Percentiles rank a stretch among this genome's conserved stretches.
Conservation (phyloP, 2,113 vertebrate species). For the Casuarius casuarius region DNA sequence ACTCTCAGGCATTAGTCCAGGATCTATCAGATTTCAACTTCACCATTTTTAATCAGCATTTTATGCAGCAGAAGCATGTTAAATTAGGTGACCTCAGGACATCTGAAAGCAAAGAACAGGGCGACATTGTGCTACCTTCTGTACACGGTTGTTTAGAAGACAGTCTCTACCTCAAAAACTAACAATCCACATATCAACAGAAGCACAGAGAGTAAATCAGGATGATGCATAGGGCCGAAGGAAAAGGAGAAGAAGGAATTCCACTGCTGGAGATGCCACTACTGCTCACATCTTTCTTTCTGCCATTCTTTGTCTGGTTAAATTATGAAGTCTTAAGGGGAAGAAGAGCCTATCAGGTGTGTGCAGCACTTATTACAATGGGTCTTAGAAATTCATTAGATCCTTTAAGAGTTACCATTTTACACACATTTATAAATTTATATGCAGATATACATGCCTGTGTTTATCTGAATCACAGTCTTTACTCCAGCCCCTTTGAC, state of each 20-base stretch:
- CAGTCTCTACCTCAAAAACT: background rate
- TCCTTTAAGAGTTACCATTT: background rate
- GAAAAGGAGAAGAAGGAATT: background rate
- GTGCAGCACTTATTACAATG: background rate
- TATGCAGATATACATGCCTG: accelerated
- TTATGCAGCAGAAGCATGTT: background rate
- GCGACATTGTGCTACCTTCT: accelerated
- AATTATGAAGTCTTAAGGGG: background rate
- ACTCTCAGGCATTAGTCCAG: too few relatives aligned
- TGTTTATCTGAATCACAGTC: accelerated
- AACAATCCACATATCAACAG: background rate
- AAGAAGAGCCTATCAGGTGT: background rate
- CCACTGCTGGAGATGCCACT: too few relatives aligned
- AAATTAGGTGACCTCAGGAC: background rate
- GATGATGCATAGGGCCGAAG: background rate
- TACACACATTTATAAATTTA: too few relatives aligned
- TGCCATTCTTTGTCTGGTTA: accelerated
- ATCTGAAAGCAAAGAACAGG: background rate
- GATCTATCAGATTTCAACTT: background rate
- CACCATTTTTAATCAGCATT: background rate
- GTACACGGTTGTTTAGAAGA: accelerated
- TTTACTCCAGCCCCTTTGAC: background rate
- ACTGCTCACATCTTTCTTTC: background rate
- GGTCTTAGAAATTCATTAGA: background rate
- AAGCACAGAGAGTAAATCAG: background rate